phyloP scores from a whole-genome alignment of 1,140 invertebrate genomes.

The Euglossa dilemma region DNA sequence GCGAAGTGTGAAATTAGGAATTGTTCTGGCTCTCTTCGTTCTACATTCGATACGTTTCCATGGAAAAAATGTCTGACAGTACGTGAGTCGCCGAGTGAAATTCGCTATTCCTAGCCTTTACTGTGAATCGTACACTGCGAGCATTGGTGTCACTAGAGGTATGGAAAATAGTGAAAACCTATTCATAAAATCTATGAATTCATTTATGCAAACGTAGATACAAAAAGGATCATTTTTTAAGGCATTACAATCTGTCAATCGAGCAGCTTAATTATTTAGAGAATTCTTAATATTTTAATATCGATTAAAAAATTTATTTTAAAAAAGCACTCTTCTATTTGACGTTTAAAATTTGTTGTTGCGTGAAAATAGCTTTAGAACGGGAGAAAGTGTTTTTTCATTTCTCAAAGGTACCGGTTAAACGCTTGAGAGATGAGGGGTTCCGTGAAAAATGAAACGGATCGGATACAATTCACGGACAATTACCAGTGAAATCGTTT shows the following conservation, averaged over 20 bases:
- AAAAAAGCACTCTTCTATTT: background rate
- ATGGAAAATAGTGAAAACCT: background rate
- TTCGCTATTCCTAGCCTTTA: background rate
- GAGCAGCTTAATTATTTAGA: too few relatives aligned
- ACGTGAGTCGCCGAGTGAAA: background rate
- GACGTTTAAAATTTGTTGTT: background rate
- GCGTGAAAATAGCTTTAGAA: background rate
- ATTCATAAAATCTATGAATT: too few relatives aligned
- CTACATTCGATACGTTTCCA: slow-evolving; percentile 14
- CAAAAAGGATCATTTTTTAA: background rate
- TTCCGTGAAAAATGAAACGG: background rate
- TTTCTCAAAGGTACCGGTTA: background rate
- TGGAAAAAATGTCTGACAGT: background rate
- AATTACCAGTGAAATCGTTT: slow-evolving; percentile 13
- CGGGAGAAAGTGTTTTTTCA: background rate
- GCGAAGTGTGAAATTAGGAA: slow-evolving; percentile 38
- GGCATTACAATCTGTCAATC: too few relatives aligned
- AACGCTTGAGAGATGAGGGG: background rate
- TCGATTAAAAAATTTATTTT: background rate
- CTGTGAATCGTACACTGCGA: background rate
- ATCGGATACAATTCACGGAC: slow-evolving; percentile 12
- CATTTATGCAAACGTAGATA: background rate
- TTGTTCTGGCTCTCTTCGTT: background rate
- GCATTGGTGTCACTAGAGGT: background rate
- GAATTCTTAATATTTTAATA: too few relatives aligned